Evolutionary conservation across 2,113 vertebrate genomes (phyloP).

Genomic region (Eidolon helvum): DNA sequence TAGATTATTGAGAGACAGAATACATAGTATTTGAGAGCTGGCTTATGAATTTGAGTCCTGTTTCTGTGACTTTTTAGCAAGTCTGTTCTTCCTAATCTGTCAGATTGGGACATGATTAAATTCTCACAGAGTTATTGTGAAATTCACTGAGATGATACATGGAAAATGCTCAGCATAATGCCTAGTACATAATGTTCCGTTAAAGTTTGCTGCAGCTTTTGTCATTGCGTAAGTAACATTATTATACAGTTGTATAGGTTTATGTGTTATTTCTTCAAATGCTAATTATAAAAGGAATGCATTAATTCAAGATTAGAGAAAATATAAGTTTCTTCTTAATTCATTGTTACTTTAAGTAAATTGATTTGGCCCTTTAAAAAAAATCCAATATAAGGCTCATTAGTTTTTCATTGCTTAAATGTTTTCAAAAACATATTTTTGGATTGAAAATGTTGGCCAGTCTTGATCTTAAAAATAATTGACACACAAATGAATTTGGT

Average conservation of each 20-base stretch:
- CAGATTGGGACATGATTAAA: background rate
- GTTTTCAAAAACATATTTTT: background rate
- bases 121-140: background rate
- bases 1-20: background rate
- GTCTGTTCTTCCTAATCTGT: background rate
- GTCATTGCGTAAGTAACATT: background rate
- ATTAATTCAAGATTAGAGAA: background rate
- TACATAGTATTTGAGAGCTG: background rate
- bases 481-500: background rate
- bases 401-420: background rate
- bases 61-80: background rate
- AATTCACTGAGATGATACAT: background rate
- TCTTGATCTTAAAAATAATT: background rate
- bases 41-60: background rate
- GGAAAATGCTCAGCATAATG: background rate
- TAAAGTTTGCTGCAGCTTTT: background rate
- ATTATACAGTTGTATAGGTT: background rate
- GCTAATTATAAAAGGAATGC: background rate
- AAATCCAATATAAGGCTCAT: background rate
- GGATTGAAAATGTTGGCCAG: background rate
- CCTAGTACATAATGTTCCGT: background rate
- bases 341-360: background rate
- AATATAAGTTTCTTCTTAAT: background rate
- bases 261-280: background rate
- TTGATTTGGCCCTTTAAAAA: background rate